A percentile compares a stretch with the other conserved stretches of the same genome.
Conservation (phyloP, 2,888 invertebrate species). For the Spisula solida region DNA sequence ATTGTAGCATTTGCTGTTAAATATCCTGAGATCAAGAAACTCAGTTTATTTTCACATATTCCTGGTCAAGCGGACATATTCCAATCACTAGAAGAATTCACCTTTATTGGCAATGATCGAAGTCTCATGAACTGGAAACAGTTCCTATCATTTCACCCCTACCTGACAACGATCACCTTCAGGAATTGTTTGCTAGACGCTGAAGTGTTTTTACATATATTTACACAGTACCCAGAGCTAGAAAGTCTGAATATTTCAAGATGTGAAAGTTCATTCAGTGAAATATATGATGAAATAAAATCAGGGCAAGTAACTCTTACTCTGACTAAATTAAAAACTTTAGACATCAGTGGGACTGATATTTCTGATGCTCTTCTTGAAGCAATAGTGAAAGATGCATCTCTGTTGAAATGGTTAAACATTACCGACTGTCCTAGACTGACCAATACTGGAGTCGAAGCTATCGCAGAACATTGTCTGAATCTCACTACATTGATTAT, state of each 20-base stretch:
- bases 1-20: slow-evolving; percentile 28
- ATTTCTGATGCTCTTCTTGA: slow-evolving; percentile 43
- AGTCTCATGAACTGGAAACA: slow-evolving; percentile 27
- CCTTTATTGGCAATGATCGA: slow-evolving; percentile 9
- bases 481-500: slow-evolving; percentile 62
- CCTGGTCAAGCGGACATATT: neutral
- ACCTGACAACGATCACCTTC: slow-evolving; percentile 17
- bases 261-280: neutral
- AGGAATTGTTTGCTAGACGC: slow-evolving; percentile 15
- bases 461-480: slow-evolving; percentile 63
- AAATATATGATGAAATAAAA: slow-evolving; percentile 17
- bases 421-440: slow-evolving; percentile 50
- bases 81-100: neutral
- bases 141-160: slow-evolving; percentile 3
- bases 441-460: slow-evolving; percentile 69
- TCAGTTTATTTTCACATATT: slow-evolving; percentile 20
- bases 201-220: slow-evolving; percentile 7
- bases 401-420: slow-evolving; percentile 35
- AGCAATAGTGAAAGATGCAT: slow-evolving; percentile 32
- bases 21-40: slow-evolving; percentile 43
- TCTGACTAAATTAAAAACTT: neutral
- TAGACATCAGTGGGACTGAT: slow-evolving; percentile 45
- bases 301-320: neutral
- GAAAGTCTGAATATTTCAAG: slow-evolving; percentile 20
- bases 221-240: slow-evolving; percentile 26